Evolutionary conservation across 2,113 vertebrate species (phyloP), one percentile per base, ranked within the genome.

Genomic region (Chionomys nivalis): DNA sequence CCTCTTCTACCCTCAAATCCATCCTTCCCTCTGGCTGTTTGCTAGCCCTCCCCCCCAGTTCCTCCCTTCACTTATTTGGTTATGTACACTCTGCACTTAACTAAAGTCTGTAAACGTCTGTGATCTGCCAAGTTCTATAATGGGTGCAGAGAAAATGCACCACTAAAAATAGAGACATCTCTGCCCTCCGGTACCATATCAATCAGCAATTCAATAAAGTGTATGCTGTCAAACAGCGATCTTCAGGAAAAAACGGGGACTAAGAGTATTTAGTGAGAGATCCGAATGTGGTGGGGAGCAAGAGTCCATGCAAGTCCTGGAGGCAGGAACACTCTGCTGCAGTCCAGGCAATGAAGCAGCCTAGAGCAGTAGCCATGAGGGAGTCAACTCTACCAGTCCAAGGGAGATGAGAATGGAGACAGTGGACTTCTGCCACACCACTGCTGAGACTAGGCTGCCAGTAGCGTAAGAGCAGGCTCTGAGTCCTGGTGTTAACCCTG

Each of bases 161-260:
- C 86, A 85, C 78, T 66, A 90, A 93, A 86, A 87, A 93, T 55
- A 49, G 52, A 96, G 83, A 91, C 94, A 82, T 31, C 26, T 89
- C 68, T 91, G 47, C 24, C 58, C 26, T 92, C 10, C 73, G 33
- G 14, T 49, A 73, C 91, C 65, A 77, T 4, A 76, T 36, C 42
- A 91, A n/a, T 31, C 66, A 86, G 44, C n/a, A 87, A 90, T 63
- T 49, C 47, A 63, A 24, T 52, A 86, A 94, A 83, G 87, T 24
- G n/a, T 14, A 70, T 16, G 47, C 47, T 81, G 49, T 52, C 52
- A n/a, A 89, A n/a, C 2, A 52, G 89, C 52, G 6, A 8, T 44
- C 58, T 61, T 52, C 79, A 11, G 7, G 26, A 19, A 39, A 21
- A 73, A 90, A 73, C 73, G 5, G 55, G 42, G 24, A 16, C 16